These are phyloP conservation scores for Dendrolimus kikuchii DNA, from an alignment of 1,140 invertebrate species.

Conservation along the genomic window DNA sequence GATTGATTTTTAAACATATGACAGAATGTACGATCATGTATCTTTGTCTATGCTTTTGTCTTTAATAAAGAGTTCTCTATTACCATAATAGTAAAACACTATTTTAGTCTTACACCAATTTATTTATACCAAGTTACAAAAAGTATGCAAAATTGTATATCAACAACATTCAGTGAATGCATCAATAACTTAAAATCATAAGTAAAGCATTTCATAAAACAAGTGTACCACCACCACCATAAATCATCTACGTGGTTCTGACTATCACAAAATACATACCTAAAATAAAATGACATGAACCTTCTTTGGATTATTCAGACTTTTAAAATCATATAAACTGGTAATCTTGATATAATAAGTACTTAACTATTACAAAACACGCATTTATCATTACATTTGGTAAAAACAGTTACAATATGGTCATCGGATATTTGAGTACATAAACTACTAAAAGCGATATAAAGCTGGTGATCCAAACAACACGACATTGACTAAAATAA, in stretches of 20 bases:
- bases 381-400: slow-evolving; percentile 6
- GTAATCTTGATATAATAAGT: slow-evolving; percentile 9
- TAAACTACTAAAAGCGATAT: no score
- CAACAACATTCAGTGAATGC: slow-evolving; percentile 19
- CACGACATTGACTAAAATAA: no score
- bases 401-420: no score
- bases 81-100: not conserved
- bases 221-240: slow-evolving; percentile 9
- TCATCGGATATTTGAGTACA: no score
- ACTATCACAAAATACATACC: slow-evolving; percentile 4
- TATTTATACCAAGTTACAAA: slow-evolving; percentile 32
- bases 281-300: slow-evolving; percentile 5
- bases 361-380: slow-evolving; percentile 9
- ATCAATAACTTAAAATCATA: slow-evolving; percentile 21
- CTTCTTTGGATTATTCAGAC: slow-evolving; percentile 66
- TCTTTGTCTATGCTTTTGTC: slow-evolving; percentile 4
- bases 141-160: slow-evolving; percentile 23
- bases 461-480: no score
- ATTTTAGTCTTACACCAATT: slow-evolving; percentile 31
- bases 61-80: not conserved
- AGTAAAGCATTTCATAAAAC: slow-evolving; percentile 27
- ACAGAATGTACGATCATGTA: slow-evolving; percentile 6
- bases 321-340: slow-evolving; percentile 45
- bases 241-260: slow-evolving; percentile 3
- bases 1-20: no score